Evolutionary conservation across 2,888 invertebrate genomes (phyloP).

Genomic region (Caenorhabditis sp.): DNA sequence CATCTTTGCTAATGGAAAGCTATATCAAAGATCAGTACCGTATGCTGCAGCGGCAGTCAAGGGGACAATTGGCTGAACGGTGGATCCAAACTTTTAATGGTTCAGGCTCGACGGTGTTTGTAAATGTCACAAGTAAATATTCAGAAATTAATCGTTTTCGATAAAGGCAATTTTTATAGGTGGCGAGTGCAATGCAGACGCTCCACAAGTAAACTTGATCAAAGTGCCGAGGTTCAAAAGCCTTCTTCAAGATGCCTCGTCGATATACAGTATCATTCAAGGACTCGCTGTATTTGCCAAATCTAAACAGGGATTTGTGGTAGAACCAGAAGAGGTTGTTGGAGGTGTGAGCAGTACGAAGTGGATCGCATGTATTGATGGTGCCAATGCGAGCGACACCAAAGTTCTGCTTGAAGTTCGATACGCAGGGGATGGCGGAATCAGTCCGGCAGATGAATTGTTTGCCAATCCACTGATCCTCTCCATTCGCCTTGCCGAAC

Average conservation of each 20-base stretch:
- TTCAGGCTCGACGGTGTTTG: background rate
- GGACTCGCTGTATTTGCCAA: constrained; percentile 31
- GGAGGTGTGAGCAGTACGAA: constrained; percentile 39
- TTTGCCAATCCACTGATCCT: constrained; percentile 55
- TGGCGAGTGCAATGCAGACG: constrained; percentile 38
- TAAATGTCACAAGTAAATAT: constrained; percentile 30
- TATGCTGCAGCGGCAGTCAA: constrained; percentile 17
- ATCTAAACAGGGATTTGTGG: constrained; percentile 25
- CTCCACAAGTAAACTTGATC: constrained; percentile 22
- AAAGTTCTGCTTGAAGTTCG: constrained; percentile 50
- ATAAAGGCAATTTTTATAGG: constrained; percentile 12
- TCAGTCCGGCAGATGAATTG: constrained; percentile 9
- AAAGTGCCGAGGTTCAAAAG: constrained; percentile 6
- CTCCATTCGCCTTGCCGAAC: constrained; percentile 52
- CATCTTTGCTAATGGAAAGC: constrained; percentile 37
- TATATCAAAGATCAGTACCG: constrained; percentile 17
- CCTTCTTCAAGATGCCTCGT: constrained; percentile 33
- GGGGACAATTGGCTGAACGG: constrained; percentile 13
- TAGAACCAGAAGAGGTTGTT: constrained; percentile 29
- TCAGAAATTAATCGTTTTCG: background rate
- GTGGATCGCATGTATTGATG: constrained; percentile 47
- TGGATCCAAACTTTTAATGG: constrained; percentile 45
- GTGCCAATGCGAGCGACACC: constrained; percentile 25
- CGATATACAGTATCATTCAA: constrained; percentile 21
- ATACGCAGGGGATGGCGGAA: constrained; percentile 42